These are phyloP conservation scores for Drosophila athabasca DNA, from an alignment of 1,140 invertebrate genomes.

Conservation along the genomic window DNA sequence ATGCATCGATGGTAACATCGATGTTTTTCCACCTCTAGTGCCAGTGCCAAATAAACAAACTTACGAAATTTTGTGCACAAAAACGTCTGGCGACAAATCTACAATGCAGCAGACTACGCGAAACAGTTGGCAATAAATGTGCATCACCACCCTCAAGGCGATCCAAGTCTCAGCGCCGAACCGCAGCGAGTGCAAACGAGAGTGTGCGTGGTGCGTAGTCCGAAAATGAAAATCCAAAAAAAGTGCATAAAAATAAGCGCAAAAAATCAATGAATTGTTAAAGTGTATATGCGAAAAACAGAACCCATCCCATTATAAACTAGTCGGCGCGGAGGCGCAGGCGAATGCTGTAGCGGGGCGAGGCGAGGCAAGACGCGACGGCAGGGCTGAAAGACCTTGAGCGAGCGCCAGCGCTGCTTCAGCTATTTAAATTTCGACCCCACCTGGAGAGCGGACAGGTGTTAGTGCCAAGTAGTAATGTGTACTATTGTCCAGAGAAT, in stretches of 20 bases:
- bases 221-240: constrained; percentile 36
- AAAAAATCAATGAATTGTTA: constrained; percentile 68
- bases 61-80: too few species aligned
- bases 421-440: constrained; percentile 64
- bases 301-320: too few species aligned
- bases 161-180: constrained; percentile 9
- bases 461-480: constrained; percentile 49
- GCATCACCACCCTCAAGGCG: not conserved
- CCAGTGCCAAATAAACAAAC: too few species aligned
- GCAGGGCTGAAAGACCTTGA: constrained; percentile 54
- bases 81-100: constrained; percentile 3
- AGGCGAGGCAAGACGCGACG: constrained; percentile 13
- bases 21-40: too few species aligned
- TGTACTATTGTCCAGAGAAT: constrained; percentile 2
- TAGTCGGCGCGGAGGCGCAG: not conserved
- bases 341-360: not conserved
- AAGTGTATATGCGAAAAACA: constrained; percentile 10
- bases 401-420: constrained; percentile 27
- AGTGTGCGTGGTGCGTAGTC: constrained; percentile 51
- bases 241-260: constrained; percentile 62
- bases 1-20: too few species aligned
- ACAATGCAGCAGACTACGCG: constrained; percentile 7
- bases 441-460: constrained; percentile 74
- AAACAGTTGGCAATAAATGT: constrained; percentile 8
- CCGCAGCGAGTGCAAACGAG: constrained; percentile 20